Conservation (phyloP, 2,888 invertebrate genomes). For the Linhomoeus sp. region DNA sequence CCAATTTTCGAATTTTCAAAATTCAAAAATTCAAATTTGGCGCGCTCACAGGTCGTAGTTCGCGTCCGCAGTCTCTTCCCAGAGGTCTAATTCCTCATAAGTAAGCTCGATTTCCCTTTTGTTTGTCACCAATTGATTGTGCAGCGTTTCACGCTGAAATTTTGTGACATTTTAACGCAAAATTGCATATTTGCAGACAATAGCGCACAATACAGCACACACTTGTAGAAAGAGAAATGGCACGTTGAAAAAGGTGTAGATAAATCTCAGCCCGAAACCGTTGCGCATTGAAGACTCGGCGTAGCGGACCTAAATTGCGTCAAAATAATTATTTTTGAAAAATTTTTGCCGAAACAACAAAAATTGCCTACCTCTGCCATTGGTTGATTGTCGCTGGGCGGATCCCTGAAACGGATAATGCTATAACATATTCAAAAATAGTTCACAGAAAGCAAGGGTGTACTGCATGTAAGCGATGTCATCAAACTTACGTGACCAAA, state of each 20-base stretch:
- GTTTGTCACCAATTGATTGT: conserved; percentile 64
- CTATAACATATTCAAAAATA: too few relatives aligned
- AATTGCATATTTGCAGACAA: background rate
- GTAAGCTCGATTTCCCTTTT: conserved; percentile 56
- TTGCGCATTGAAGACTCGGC: conserved; percentile 85
- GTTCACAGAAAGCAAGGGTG: too few relatives aligned
- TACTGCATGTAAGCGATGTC: too few relatives aligned
- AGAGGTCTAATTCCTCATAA: conserved; percentile 35
- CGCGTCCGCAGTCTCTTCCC: conserved; percentile 35
- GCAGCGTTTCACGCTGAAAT: conserved; percentile 46
- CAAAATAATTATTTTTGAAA: too few relatives aligned
- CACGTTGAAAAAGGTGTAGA: conserved; percentile 83
- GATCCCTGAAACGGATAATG: too few relatives aligned
- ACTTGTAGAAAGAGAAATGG: conserved; percentile 47
- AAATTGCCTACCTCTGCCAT: too few relatives aligned
- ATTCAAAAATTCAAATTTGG: background rate
- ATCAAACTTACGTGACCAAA: too few relatives aligned
- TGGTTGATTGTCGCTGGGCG: too few relatives aligned
- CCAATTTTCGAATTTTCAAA: background rate
- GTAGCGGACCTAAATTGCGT: too few relatives aligned
- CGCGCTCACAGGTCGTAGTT: conserved; percentile 32
- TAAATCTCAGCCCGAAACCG: conserved; percentile 70
- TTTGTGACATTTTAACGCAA: background rate
- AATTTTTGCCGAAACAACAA: too few relatives aligned
- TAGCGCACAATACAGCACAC: background rate